These are phyloP conservation scores for Rutilus rutilus DNA, from an alignment of 2,113 vertebrate species.

Conservation along the genomic window DNA sequence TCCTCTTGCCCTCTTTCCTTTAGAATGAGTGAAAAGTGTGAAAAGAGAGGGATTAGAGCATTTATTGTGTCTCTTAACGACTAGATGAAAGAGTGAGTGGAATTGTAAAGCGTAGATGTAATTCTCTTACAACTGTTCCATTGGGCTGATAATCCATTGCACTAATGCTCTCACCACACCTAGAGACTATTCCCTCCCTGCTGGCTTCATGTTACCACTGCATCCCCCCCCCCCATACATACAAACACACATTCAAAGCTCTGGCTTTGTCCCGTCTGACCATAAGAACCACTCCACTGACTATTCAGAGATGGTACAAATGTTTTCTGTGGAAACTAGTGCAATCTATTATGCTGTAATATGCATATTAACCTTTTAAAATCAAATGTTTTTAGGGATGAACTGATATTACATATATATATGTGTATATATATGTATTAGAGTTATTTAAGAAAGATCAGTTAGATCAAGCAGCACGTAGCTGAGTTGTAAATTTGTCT, in stretches of 20 bases:
- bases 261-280: conserved; percentile 65
- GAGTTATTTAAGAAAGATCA: no score
- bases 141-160: conserved; percentile 78
- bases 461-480: no score
- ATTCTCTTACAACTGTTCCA: conserved; percentile 79
- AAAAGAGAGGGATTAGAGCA: conserved; percentile 71
- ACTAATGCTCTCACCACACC: conserved; percentile 68
- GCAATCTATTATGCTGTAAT: not conserved
- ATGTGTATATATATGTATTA: no score
- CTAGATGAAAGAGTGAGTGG: conserved; percentile 76
- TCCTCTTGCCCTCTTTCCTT: conserved; percentile 30
- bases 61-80: conserved; percentile 79
- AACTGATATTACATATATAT: not conserved
- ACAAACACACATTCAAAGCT: conserved; percentile 57
- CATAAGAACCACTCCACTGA: conserved; percentile 51
- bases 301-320: conserved; percentile 61
- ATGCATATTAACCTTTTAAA: not conserved
- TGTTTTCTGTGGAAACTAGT: not conserved
- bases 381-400: not conserved
- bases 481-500: not conserved
- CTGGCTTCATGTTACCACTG: conserved; percentile 68
- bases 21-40: conserved; percentile 59
- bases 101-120: conserved; percentile 81
- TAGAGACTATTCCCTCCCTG: conserved; percentile 56
- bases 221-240: conserved; percentile 64